These are phyloP conservation scores for Plecturocebus donacophilus DNA, from an alignment of 2,113 vertebrate genomes.

Conservation along the genomic window DNA sequence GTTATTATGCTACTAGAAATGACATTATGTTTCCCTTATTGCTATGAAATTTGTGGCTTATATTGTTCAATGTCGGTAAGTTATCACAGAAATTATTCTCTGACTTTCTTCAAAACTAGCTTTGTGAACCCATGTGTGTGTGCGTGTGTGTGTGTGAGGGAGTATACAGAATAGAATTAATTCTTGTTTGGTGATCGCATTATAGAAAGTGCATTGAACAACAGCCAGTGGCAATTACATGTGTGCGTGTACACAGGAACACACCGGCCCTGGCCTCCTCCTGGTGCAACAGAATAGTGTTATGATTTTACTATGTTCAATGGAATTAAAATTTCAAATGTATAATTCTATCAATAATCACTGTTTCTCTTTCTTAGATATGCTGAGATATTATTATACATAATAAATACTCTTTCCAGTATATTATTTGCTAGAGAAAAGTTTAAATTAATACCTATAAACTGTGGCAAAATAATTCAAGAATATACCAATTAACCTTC, in stretches of 20 bases:
- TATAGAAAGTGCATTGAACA: not conserved
- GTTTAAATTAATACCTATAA: not conserved
- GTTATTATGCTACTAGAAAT: not conserved
- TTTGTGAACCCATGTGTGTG: not conserved
- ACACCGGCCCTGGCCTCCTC: accelerated
- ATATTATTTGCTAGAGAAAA: not conserved
- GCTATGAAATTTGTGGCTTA: not conserved
- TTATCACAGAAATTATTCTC: not conserved
- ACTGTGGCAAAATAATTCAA: not conserved
- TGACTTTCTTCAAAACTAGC: not conserved
- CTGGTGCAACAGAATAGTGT: no score
- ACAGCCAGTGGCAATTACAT: not conserved
- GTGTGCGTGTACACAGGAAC: not conserved
- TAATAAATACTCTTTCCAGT: not conserved
- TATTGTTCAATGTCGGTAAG: not conserved
- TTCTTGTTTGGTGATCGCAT: not conserved
- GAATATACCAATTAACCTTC: not conserved
- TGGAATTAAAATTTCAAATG: not conserved
- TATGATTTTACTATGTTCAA: not conserved
- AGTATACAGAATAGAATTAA: not conserved
- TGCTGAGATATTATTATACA: not conserved
- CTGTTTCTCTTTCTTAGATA: not conserved
- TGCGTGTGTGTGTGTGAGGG: no score
- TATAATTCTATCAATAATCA: not conserved
- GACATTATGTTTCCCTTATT: not conserved